These are phyloP conservation scores for Drosophila limbata DNA, from an alignment of 2,888 invertebrate species.

Conservation along the genomic window DNA sequence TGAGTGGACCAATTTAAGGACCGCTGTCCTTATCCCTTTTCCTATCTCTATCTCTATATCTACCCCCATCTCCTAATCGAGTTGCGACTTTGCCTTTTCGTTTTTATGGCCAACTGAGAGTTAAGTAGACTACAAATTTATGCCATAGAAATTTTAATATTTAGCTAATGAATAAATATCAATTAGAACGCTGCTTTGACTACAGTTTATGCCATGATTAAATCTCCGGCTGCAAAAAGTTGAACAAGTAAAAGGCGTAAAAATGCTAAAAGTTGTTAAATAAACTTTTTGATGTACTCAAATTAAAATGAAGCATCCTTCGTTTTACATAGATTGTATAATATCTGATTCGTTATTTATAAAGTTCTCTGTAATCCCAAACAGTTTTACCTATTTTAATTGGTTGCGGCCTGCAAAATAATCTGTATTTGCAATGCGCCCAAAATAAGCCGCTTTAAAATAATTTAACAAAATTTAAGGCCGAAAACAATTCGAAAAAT, in stretches of 20 bases:
- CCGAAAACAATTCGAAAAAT: constrained; percentile 7
- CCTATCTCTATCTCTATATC: background rate
- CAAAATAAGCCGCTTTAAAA: constrained; percentile 50
- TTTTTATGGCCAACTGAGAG: constrained; percentile 32
- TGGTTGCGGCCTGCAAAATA: background rate
- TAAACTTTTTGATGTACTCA: background rate
- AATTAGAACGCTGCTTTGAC: constrained; percentile 2
- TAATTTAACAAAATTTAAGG: constrained; percentile 35
- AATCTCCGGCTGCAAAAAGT: constrained; percentile 2
- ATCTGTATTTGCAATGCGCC: constrained; percentile 4
- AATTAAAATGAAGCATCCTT: background rate
- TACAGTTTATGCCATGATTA: constrained; percentile 18
- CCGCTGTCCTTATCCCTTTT: constrained; percentile 2
- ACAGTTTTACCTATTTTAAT: constrained; percentile 6
- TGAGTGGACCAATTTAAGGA: constrained; percentile 50
- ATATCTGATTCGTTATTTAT: background rate
- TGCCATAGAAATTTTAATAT: constrained; percentile 54
- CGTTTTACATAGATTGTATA: background rate
- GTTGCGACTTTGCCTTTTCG: constrained; percentile 14
- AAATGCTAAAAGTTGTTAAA: background rate
- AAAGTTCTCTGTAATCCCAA: background rate
- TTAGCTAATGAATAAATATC: constrained; percentile 63
- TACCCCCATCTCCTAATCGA: background rate
- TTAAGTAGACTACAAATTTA: constrained; percentile 49
- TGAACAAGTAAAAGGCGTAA: background rate